Percentiles rank a stretch among this genome's conserved stretches.
These are phyloP conservation scores for Hypomecis atomaria DNA, from an alignment of 2,888 invertebrate genomes.

Conservation along the genomic window DNA sequence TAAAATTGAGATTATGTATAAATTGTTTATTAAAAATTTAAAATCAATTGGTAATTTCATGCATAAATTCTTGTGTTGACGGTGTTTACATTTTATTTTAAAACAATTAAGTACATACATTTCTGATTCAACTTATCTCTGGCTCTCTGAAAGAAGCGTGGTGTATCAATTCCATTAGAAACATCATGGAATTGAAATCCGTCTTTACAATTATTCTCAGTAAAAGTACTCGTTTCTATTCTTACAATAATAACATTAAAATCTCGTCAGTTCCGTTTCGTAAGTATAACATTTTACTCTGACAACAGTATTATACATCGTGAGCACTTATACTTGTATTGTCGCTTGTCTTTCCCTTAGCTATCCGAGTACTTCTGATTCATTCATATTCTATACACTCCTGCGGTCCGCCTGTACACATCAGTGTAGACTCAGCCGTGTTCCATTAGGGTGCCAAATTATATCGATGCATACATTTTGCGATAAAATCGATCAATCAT, in stretches of 20 bases:
- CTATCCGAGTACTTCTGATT: slow-evolving; percentile 51
- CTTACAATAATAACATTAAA: slow-evolving; percentile 27
- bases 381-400: slow-evolving; percentile 49
- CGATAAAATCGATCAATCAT: no score
- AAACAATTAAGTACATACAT: not conserved
- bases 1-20: slow-evolving; percentile 28
- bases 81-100: slow-evolving; percentile 9
- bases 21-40: not conserved
- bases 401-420: no score
- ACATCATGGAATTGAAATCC: slow-evolving; percentile 9
- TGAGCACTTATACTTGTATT: slow-evolving; percentile 75
- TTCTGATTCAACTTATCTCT: no score
- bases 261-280: slow-evolving; percentile 56
- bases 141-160: slow-evolving; percentile 7
- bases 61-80: not conserved
- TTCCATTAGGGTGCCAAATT: no score
- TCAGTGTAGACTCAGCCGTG: no score
- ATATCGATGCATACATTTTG: no score
- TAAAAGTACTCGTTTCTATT: slow-evolving; percentile 4
- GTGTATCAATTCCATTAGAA: slow-evolving; percentile 1
- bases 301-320: slow-evolving; percentile 69
- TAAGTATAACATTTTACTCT: slow-evolving; percentile 54
- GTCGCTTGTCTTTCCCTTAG: slow-evolving; percentile 68
- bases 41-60: not conserved
- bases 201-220: not conserved